Conservation (phyloP, 2,888 invertebrate species). For the Hydraecia micacea region DNA sequence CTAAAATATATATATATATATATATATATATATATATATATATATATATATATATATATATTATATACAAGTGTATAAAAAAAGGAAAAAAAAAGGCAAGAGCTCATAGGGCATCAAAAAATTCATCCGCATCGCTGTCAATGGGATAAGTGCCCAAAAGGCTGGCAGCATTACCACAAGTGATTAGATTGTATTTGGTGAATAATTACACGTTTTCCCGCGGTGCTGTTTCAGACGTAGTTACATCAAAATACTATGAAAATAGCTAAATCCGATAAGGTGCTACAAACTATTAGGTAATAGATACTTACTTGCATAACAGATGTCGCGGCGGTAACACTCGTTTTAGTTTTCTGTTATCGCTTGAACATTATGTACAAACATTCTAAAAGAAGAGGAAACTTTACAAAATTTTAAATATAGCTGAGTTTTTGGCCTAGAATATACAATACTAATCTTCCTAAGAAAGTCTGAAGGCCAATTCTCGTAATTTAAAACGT, state of each 20-base stretch:
- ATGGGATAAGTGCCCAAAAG: no score
- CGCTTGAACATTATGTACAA: neutral
- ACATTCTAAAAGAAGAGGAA: neutral
- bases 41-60: no score
- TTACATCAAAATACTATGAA: conserved; percentile 3
- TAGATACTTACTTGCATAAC: neutral
- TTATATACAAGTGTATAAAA: no score
- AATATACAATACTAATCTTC: neutral
- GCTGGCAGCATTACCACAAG: no score
- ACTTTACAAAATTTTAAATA: neutral
- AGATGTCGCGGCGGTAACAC: conserved; percentile 1
- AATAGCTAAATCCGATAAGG: neutral
- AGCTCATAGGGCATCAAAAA: no score
- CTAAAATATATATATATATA: no score
- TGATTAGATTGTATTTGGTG: neutral
- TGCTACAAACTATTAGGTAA: neutral
- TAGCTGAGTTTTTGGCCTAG: neutral
- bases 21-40: no score
- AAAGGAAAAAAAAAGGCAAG: no score
- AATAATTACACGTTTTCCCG: neutral
- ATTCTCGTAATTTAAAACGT: no score
- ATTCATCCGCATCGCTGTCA: no score
- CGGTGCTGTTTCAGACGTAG: no score
- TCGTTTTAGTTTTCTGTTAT: conserved; percentile 4
- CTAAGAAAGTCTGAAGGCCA: neutral